Evolutionary conservation across 1,140 invertebrate species (phyloP).

Genomic region (Zaprionus nigranus): DNA sequence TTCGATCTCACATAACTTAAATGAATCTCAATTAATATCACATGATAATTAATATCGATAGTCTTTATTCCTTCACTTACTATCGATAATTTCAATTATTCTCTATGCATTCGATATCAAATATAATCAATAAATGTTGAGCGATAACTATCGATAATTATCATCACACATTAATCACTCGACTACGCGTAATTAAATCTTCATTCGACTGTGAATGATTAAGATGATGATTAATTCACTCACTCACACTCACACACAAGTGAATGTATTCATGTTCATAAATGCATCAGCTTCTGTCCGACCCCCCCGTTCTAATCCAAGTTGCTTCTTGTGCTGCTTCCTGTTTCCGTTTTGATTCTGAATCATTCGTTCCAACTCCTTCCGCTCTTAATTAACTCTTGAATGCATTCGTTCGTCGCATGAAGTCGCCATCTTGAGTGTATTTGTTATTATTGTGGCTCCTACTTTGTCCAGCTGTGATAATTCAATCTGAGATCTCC

Average conservation of each 20-base stretch:
- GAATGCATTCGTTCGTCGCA: conserved; percentile 22
- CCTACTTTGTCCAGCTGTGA: background rate
- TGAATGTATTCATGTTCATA: conserved; percentile 8
- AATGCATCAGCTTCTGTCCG: conserved; percentile 5
- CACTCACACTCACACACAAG: background rate
- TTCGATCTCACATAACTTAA: too few relatives aligned
- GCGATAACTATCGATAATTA: background rate
- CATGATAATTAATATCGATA: too few relatives aligned
- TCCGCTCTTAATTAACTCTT: conserved; percentile 35
- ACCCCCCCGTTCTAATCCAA: background rate
- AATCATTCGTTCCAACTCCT: background rate
- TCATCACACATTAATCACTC: background rate
- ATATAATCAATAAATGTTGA: background rate
- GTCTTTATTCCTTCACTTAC: too few relatives aligned
- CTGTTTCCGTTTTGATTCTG: conserved; percentile 2
- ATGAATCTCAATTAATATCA: too few relatives aligned
- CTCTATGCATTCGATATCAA: background rate
- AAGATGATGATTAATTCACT: background rate
- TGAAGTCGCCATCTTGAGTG: conserved; percentile 32
- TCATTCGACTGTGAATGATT: background rate
- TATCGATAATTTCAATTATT: too few relatives aligned
- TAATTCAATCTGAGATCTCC: background rate
- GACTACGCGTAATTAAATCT: background rate
- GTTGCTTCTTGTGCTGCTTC: conserved; percentile 27
- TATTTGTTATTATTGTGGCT: conserved; percentile 11